Evolutionary conservation across 2,113 vertebrate genomes (phyloP).

Genomic region (Apodemus sylvaticus): DNA sequence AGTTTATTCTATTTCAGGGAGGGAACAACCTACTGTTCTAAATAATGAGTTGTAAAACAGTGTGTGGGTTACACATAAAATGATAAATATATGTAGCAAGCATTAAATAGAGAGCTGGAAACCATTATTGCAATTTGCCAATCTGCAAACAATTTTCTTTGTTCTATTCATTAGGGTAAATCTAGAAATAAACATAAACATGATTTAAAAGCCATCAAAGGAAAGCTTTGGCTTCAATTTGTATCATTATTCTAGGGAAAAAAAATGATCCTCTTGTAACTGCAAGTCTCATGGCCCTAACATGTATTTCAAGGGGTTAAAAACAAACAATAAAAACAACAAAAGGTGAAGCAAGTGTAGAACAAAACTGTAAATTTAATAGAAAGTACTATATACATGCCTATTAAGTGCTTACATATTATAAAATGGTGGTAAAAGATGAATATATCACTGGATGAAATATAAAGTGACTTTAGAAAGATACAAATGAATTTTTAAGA

Average conservation of each 20-base stretch:
- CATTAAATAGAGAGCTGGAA: slow-evolving; percentile 27
- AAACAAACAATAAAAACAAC: background rate
- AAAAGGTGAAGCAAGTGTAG: background rate
- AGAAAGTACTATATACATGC: background rate
- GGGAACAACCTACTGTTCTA: slow-evolving; percentile 19
- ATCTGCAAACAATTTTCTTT: slow-evolving; percentile 63
- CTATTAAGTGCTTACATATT: background rate
- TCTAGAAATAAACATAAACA: slow-evolving; percentile 60
- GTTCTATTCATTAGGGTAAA: slow-evolving; percentile 52
- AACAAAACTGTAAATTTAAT: background rate
- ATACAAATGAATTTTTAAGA: background rate
- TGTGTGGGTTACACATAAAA: slow-evolving; percentile 29
- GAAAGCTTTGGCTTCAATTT: slow-evolving; percentile 62
- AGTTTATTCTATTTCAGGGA: slow-evolving; percentile 41
- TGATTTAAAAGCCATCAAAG: slow-evolving; percentile 59
- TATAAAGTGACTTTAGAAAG: background rate
- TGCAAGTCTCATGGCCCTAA: background rate
- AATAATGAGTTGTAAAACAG: slow-evolving; percentile 65
- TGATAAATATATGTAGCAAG: slow-evolving; percentile 45
- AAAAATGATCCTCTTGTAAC: background rate
- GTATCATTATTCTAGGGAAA: background rate
- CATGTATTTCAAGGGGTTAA: background rate
- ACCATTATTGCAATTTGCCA: slow-evolving; percentile 58
- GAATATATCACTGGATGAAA: background rate
- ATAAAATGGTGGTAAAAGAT: background rate